Base-by-base conservation (phyloP, 2,888 invertebrate genomes). In the Calameuta idolon region DNA sequence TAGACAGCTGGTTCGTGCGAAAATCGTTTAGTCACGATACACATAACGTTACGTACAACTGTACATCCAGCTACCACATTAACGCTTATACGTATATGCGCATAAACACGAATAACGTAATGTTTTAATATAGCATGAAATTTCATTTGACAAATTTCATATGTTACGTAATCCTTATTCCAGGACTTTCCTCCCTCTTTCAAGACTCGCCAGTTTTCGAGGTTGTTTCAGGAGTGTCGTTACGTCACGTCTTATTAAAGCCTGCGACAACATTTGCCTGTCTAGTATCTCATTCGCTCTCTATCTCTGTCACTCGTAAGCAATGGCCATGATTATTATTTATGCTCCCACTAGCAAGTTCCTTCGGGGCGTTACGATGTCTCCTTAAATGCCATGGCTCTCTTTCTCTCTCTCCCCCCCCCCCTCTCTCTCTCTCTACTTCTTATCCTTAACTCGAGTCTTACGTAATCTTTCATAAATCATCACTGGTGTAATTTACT, bases 241-340 rank as follows among this genome's bases (percentile, higher is more conserved):
- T 74, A 69, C 77, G 79, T 34, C 31, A 80, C 77, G 74, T 80
- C 80, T 81, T 83, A 85, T 85, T 84, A 85, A 85, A 80, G 34
- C 79, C 74, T 73, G 73, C 80, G 78, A 79, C 75, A 68, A 71
- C 75, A 69, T 75, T 73, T 78, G 74, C 69, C 77, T 34, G 69
- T 76, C 37, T 76, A 23, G 15, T 31, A n/a, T 75, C 40, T 30
- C 33, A 55, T 34, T 34, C 69, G 37, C 75, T 73, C 74, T 35
- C 73, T 12, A 23, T 55, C 69, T 37, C 55, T 69, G 74, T 77
- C 74, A 69, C 74, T 74, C 74, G 82, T 77, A 75, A 80, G 76
- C 79, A 79, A 55, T 78, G 80, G 82, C 71, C 73, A 79, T 80
- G 85, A 86, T 86, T 84, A 85, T 85, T 86, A 86, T 86, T 85